Evolutionary conservation across 2,888 invertebrate species (phyloP).

Genomic region (Punctoribates punctum): DNA sequence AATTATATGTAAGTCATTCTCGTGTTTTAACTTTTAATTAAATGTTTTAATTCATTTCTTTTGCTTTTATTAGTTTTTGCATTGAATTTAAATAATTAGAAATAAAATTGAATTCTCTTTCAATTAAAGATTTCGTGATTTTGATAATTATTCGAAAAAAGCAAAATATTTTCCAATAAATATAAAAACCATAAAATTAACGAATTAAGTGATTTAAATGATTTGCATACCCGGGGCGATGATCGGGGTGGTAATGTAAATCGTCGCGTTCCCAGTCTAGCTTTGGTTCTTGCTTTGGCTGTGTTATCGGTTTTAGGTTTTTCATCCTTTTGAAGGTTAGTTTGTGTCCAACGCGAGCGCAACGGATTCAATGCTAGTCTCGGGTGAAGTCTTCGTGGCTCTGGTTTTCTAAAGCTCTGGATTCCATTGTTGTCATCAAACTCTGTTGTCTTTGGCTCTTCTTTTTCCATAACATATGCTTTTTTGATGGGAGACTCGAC

Average conservation of each 20-base stretch:
- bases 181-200: not conserved
- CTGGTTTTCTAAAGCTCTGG: not conserved
- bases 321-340: slow-evolving; percentile 14
- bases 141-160: not conserved
- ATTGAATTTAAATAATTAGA: too few relatives aligned
- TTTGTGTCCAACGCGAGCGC: slow-evolving; percentile 40
- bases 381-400: slow-evolving; percentile 21
- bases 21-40: not conserved
- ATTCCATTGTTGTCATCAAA: slow-evolving; percentile 32
- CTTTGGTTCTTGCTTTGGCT: not conserved
- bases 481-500: not conserved
- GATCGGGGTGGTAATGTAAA: slow-evolving; percentile 40
- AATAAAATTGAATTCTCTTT: too few relatives aligned
- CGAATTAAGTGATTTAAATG: not conserved
- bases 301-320: not conserved
- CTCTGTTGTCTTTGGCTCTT: not conserved
- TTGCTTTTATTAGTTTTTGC: not conserved
- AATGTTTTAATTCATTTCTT: not conserved
- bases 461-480: not conserved
- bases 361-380: slow-evolving; percentile 34
- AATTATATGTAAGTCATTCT: not conserved
- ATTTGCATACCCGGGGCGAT: slow-evolving; percentile 39
- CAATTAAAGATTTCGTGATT: too few relatives aligned
- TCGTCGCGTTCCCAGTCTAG: slow-evolving; percentile 35
- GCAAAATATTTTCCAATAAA: slow-evolving; percentile 5